These are phyloP conservation scores for Archivesica marissinica DNA, from an alignment of 1,140 invertebrate species.

Conservation along the genomic window DNA sequence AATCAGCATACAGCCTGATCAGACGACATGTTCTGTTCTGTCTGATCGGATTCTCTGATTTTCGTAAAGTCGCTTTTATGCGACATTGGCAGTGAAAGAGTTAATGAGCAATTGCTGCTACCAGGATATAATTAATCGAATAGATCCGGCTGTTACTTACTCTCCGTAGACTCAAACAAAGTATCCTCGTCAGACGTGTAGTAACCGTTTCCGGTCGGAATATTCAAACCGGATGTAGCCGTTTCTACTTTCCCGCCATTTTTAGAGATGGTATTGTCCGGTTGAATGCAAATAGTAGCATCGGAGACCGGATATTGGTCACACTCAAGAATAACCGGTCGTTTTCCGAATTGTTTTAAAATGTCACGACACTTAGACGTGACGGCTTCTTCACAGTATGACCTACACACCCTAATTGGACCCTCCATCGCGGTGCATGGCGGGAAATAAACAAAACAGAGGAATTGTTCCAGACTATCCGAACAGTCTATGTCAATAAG, in stretches of 20 bases:
- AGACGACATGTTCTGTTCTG: no score
- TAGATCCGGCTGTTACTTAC: no score
- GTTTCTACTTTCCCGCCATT: neutral
- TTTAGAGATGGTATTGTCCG: slow-evolving; percentile 20
- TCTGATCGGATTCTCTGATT: no score
- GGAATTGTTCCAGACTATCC: slow-evolving; percentile 2
- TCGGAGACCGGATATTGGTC: neutral
- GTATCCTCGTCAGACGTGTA: neutral
- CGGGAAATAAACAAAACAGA: slow-evolving; percentile 41
- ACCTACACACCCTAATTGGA: neutral
- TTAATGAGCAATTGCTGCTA: no score
- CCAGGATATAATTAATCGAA: no score
- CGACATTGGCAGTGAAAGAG: no score
- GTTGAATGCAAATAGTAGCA: neutral
- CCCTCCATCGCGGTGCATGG: neutral
- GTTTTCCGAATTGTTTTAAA: neutral
- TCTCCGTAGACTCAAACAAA: neutral
- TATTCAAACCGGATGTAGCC: neutral
- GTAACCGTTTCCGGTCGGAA: neutral
- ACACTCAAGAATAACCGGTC: slow-evolving; percentile 13
- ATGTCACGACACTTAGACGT: slow-evolving; percentile 7
- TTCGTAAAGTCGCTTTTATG: no score
- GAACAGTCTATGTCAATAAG: slow-evolving; percentile 10
- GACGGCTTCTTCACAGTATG: slow-evolving; percentile 3
- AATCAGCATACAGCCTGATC: no score